phyloP scores from a whole-genome alignment of 2,113 vertebrate genomes.

The Eolophus roseicapilla region DNA sequence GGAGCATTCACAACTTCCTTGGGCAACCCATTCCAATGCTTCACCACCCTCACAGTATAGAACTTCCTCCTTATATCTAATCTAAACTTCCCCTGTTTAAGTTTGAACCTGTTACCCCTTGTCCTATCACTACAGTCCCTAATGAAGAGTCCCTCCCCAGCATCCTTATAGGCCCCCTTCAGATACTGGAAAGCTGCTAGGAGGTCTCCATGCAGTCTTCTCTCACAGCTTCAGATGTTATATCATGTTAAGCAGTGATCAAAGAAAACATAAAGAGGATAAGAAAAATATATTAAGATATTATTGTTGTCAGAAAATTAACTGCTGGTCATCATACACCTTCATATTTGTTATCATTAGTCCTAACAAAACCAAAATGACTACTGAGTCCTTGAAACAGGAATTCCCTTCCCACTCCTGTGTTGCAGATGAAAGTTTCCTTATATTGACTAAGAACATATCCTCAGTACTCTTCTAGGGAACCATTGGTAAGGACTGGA shows the following conservation, averaged over 20 bases:
- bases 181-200: too few relatives aligned
- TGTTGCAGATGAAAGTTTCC: neutral
- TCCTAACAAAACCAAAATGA: neutral
- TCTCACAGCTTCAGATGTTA: neutral
- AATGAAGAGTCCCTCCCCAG: too few relatives aligned
- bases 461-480: neutral
- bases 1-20: too few relatives aligned
- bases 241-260: neutral
- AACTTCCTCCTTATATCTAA: too few relatives aligned
- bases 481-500: neutral
- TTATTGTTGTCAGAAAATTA: neutral
- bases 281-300: neutral
- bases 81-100: too few relatives aligned
- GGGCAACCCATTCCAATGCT: too few relatives aligned
- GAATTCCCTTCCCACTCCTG: neutral
- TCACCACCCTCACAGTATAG: too few relatives aligned
- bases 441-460: neutral
- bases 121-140: too few relatives aligned
- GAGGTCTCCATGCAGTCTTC: too few relatives aligned
- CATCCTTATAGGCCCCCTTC: too few relatives aligned
- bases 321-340: neutral
- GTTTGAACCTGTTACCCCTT: too few relatives aligned
- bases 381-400: neutral
- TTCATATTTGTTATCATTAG: neutral
- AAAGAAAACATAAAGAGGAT: neutral